phyloP scores from a whole-genome alignment of 2,888 invertebrate species.

The Drosophila subsilvestris region DNA sequence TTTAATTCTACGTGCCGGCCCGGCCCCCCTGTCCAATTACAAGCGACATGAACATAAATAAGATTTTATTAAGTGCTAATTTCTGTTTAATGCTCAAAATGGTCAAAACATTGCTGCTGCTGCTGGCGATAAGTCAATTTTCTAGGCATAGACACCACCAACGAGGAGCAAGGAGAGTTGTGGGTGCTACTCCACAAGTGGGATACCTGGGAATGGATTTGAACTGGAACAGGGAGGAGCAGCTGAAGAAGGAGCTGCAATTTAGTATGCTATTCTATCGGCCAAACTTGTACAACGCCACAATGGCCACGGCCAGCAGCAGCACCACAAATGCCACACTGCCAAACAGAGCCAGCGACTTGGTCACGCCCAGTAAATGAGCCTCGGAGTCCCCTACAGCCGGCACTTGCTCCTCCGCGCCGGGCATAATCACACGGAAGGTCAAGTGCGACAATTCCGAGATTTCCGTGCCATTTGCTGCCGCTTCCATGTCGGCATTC shows the following conservation, averaged over 20 bases:
- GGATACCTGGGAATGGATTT: background rate
- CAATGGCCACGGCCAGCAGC: conserved; percentile 66
- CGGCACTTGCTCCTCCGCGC: conserved; percentile 14
- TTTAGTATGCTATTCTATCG: conserved; percentile 38
- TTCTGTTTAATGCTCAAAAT: conserved; percentile 63
- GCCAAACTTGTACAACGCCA: conserved; percentile 65
- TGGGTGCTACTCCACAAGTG: no score
- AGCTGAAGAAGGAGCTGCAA: background rate
- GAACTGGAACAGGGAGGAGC: background rate
- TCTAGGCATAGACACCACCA: conserved; percentile 35
- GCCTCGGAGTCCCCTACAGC: background rate
- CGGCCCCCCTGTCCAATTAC: conserved; percentile 55
- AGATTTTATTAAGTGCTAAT: conserved; percentile 77
- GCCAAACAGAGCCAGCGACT: conserved; percentile 59
- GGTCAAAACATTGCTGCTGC: conserved; percentile 38
- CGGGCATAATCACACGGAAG: conserved; percentile 79
- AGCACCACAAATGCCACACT: conserved; percentile 72
- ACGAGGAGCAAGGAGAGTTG: no score
- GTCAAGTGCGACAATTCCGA: conserved; percentile 81
- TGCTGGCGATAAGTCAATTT: conserved; percentile 62
- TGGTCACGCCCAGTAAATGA: conserved; percentile 10
- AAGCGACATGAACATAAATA: conserved; percentile 70
- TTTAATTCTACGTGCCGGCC: conserved; percentile 33
- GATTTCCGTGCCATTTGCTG: conserved; percentile 57
- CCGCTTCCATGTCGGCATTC: conserved; percentile 15